Percentiles rank a stretch among this genome's conserved stretches.
phyloP scores from a whole-genome alignment of 2,113 vertebrate species.

The Gallinago media region DNA sequence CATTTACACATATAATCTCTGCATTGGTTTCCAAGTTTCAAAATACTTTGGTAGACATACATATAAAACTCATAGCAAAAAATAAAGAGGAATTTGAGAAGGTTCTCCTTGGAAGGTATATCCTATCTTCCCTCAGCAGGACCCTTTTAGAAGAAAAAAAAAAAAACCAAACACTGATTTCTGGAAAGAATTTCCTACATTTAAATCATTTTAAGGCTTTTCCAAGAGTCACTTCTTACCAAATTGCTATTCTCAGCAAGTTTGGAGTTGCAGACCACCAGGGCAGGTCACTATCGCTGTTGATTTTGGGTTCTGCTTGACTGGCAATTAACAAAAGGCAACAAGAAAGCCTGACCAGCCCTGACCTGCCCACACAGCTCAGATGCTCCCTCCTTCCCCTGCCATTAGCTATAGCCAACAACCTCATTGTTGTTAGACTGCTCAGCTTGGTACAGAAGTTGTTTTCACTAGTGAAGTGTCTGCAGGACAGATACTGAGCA shows the following conservation, averaged over 20 bases:
- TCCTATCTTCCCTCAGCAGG: neutral
- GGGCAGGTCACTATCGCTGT: neutral
- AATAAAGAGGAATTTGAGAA: neutral
- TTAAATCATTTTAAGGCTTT: neutral
- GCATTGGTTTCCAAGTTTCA: neutral
- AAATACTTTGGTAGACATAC: neutral
- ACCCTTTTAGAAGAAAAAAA: neutral
- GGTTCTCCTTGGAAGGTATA: neutral
- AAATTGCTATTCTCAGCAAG: neutral
- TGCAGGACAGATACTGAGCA: neutral
- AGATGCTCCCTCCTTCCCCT: neutral
- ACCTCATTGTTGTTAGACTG: neutral
- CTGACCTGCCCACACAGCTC: neutral
- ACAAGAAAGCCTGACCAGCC: neutral
- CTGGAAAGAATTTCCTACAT: neutral
- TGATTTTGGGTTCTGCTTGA: neutral
- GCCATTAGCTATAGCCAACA: neutral
- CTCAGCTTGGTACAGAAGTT: neutral
- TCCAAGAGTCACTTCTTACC: neutral
- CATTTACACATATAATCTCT: neutral
- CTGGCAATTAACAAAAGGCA: neutral
- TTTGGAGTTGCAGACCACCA: fast-evolving
- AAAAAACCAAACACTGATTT: neutral
- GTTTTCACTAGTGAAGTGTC: neutral
- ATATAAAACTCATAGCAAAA: neutral